phyloP scores from a whole-genome alignment of 2,888 invertebrate species.

The Melanargia galathea region DNA sequence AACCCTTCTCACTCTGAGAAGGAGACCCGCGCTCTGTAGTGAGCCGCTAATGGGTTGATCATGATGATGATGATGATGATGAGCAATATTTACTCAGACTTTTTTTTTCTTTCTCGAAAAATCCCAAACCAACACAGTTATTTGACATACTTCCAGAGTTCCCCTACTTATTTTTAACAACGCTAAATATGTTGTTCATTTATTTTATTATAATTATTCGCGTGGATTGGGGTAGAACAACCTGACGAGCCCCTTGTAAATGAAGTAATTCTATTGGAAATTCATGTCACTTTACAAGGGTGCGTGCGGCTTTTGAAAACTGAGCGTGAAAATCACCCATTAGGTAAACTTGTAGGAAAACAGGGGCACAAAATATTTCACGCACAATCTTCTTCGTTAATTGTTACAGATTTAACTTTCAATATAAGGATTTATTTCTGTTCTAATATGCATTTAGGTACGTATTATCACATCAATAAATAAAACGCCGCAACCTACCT shows the following conservation, averaged over 20 bases:
- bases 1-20: too few relatives aligned
- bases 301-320: constrained; percentile 53
- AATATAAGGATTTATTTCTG: not conserved
- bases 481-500: too few relatives aligned
- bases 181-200: constrained; percentile 21
- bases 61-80: too few relatives aligned
- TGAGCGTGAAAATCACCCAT: constrained; percentile 65
- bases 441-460: not conserved
- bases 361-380: constrained; percentile 57
- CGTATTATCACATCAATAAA: not conserved
- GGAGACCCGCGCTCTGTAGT: too few relatives aligned
- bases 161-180: constrained; percentile 7
- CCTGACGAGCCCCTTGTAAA: constrained; percentile 41
- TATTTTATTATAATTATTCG: constrained; percentile 28
- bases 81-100: too few relatives aligned
- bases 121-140: not conserved
- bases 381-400: constrained; percentile 53
- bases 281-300: constrained; percentile 56
- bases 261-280: constrained; percentile 67
- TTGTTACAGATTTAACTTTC: constrained; percentile 27
- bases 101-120: too few relatives aligned
- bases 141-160: not conserved
- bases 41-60: too few relatives aligned
- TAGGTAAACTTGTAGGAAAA: constrained; percentile 65
- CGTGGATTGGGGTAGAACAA: constrained; percentile 29